A percentile compares a stretch with the other conserved stretches of the same genome.
These are phyloP conservation scores for Hirtodrosophila histrioides DNA, from an alignment of 2,888 invertebrate genomes.

Conservation along the genomic window DNA sequence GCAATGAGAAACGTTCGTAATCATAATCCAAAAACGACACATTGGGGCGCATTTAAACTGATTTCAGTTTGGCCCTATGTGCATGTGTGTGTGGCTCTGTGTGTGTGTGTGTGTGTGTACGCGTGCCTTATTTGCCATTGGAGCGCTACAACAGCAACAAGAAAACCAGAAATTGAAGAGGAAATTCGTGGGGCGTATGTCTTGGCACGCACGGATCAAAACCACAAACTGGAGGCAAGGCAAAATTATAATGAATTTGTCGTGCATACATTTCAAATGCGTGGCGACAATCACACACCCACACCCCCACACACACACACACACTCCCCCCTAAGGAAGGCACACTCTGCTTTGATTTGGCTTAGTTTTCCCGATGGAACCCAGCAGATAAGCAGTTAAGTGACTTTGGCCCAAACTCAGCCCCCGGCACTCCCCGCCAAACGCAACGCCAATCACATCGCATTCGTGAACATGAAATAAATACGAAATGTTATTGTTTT, in stretches of 20 bases:
- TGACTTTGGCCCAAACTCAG: constrained; percentile 55
- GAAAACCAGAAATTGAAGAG: constrained; percentile 18
- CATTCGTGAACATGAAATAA: constrained; percentile 49
- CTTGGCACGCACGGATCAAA: constrained; percentile 73
- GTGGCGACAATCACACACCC: constrained; percentile 23
- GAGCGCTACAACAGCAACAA: constrained; percentile 28
- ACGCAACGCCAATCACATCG: constrained; percentile 34
- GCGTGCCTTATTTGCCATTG: constrained; percentile 38
- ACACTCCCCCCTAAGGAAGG: constrained; percentile 13
- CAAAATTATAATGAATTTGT: constrained; percentile 77
- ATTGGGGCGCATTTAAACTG: constrained; percentile 79
- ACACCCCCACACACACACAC: constrained; percentile 20
- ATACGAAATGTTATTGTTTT: constrained; percentile 44
- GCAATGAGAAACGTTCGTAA: constrained; percentile 49
- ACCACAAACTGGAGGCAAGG: constrained; percentile 29
- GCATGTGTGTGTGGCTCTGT: constrained; percentile 2
- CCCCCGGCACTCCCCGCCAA: constrained; percentile 31
- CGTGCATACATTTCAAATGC: constrained; percentile 62
- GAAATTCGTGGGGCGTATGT: constrained; percentile 63
- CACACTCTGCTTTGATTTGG: constrained; percentile 58
- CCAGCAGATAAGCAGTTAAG: constrained; percentile 71
- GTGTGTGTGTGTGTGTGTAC: constrained; percentile 19
- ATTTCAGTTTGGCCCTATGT: constrained; percentile 57
- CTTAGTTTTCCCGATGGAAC: constrained; percentile 55
- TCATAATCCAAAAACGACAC: constrained; percentile 75